Percentiles rank a stretch among this genome's conserved stretches.
Conservation (phyloP, 2,113 vertebrate species). For the Tretioscincus oriximinensis region DNA sequence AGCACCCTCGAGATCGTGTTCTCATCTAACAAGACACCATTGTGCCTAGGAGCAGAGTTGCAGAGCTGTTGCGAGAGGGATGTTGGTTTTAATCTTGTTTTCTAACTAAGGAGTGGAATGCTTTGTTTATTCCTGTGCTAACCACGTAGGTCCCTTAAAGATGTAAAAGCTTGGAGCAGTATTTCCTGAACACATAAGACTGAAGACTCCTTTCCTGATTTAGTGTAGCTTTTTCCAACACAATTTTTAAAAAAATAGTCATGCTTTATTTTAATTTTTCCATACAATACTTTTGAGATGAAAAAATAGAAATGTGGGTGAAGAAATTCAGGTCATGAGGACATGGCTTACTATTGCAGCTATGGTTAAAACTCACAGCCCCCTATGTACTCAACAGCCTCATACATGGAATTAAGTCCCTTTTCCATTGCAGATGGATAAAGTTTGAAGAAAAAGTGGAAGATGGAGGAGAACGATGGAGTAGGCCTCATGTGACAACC, state of each 20-base stretch:
- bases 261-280: neutral
- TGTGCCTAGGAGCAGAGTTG: neutral
- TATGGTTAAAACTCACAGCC: too few species aligned
- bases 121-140: neutral
- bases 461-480: slow-evolving; percentile 73
- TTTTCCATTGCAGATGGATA: slow-evolving; percentile 71
- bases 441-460: slow-evolving; percentile 80
- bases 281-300: neutral
- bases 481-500: slow-evolving; percentile 67
- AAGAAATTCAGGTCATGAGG: neutral
- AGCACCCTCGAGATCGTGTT: neutral
- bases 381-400: neutral
- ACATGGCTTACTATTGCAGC: neutral
- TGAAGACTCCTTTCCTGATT: neutral
- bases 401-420: neutral
- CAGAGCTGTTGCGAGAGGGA: neutral
- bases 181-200: neutral
- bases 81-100: too few species aligned
- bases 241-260: too few species aligned
- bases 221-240: neutral
- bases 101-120: too few species aligned
- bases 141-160: neutral
- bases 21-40: neutral
- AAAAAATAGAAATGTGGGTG: neutral
- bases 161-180: neutral